Base-by-base conservation (phyloP, 2,113 vertebrate genomes). In the Eurystomus gularis region DNA sequence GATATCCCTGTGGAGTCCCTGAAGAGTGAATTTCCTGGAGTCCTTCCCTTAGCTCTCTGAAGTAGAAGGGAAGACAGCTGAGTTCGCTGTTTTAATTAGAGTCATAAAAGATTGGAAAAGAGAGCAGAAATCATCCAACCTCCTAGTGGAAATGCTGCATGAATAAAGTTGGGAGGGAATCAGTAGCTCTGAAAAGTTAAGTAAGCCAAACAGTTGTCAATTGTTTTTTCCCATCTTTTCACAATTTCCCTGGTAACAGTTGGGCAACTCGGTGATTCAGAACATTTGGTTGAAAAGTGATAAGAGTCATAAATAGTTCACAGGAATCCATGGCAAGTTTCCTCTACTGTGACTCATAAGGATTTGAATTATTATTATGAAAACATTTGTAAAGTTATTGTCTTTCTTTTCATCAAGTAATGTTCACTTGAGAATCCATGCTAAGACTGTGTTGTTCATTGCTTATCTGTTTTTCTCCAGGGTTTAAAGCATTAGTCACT, bases 11-110 rank as follows among this genome's bases (percentile, higher is more conserved):
- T 31, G 28, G 55, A 77, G 60, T 68, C 76, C 80, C 76, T 49
- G 24, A 84, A 68, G 52, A 90, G 33, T 35, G 60, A 31, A 24
- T 92, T 94, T 95, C 68, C 76, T 92, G 85, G 85, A 94, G 72
- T 66, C 64, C 48, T 93, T 94, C 90, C 62, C 66, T 78, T 7
- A 48, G 69, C 68, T 83, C 60, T 78, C 58, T 88, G 88, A 93
- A 91, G 88, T 44, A 80, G 55, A 92, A 48, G 55, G 60, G 33
- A 80, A 90, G 85, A 62, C 85, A 96, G 82, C 90, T 94, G 72
- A 18, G 24, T 87, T 84, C 92, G 86, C 68, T 69, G 81, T 89
- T 95, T 96, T 93, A 93, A 92, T 90, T 93, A 92, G 82, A 60
- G 51, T 93, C 35, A 39, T 51, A 19, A 90, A 93, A 81, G 71